Evolutionary conservation across 1,140 invertebrate genomes (phyloP), one percentile per base, ranked within the genome.

Genomic region (Drosophila watanabei): DNA sequence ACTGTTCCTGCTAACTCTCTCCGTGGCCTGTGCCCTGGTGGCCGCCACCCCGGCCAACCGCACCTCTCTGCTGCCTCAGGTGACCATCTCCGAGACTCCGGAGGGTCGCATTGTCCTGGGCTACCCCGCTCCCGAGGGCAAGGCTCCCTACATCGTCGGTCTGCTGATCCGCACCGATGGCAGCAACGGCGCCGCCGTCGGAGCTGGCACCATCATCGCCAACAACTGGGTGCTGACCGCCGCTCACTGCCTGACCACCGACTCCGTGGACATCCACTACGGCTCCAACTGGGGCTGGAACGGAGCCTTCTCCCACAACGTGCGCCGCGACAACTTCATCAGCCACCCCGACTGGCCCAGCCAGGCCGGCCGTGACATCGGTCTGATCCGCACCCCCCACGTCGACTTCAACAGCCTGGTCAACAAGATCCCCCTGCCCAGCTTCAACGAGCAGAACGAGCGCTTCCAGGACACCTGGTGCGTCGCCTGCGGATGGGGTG

Each of bases 141-240:
- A 94, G 82, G 93, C 94, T 51, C 94, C 94, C 8, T 94, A 94
- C 63, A 94, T 94, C 66, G 94, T 93, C 5, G 91, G 92, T 1
- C 78, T 95, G 7, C 41, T 62, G 5, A 75, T 94, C 61, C 76
- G 91, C 32, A 92, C 62, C 0, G 43, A 64, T 16, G 93, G 93
- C 1, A 70, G 68, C 45, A 83, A 93, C 63, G 13, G 20, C 0
- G 20, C 45, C 9, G 64, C 56, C 18, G 57, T 94, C 64, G 85
- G 96, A 69, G 95, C 95, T 4, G 96, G 95, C 8, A 94, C 94
- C 20, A 84, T 96, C 39, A 94, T 96, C 24, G 93, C 88, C 57
- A 76, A 91, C 54, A 65, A 92, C 18, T 95, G 94, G 94, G 87
- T 95, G 0, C 71, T 96, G 41, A 94, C 95, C 5, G 95, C 95